Base-by-base conservation (phyloP, 2,797 vertebrate genomes). In the Echeneis naucrates region DNA sequence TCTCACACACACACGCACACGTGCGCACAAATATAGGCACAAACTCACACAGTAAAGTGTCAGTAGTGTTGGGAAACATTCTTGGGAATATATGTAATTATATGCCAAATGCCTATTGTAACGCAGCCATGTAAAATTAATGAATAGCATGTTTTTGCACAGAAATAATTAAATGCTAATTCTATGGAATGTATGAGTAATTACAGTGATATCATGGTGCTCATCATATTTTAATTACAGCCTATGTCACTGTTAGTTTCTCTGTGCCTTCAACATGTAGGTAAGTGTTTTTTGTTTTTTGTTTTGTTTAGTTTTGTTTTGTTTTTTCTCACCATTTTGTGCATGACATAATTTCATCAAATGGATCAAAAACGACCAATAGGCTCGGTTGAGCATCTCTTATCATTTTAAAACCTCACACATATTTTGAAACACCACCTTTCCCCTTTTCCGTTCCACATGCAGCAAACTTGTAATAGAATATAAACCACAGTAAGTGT, bases 51-150 rank as follows among this genome's bases (percentile, higher is more conserved):
- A 81, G 47, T 52, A 61, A 78, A 88, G 78, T 89, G 87, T 83
- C 81, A 68, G 75, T 65, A 86, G 62, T 87, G 89, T 87, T 83
- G 71, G 70, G 72, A 84, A 89, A 89, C 87, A 87, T 90, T 88
- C 77, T 42, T 70, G 66, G 68, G 75, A 87, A 88, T 89, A 77
- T 89, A 86, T 88, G 78, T 90, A 88, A 91, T 90, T 88, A 90
- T 84, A 84, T 78, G 73, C 77, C 77, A 78, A 88, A 88, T 62
- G 80, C 57, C 71, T 86, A 78, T 87, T 87, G 83, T 86, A 87
- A 85, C 57, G 77, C 64, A 51, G 57, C 63, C 74, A 82, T 92
- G 85, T 89, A 82, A 91, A 88, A 87, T 90, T 83, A 89, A 92
- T 91, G 82, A 89, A 89, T 84, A 82, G 78, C 84, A 76, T 87